A percentile compares a stretch with the other conserved stretches of the same genome.
phyloP scores from a whole-genome alignment of 2,797 vertebrate genomes.

The Loris lydekkerianus region DNA sequence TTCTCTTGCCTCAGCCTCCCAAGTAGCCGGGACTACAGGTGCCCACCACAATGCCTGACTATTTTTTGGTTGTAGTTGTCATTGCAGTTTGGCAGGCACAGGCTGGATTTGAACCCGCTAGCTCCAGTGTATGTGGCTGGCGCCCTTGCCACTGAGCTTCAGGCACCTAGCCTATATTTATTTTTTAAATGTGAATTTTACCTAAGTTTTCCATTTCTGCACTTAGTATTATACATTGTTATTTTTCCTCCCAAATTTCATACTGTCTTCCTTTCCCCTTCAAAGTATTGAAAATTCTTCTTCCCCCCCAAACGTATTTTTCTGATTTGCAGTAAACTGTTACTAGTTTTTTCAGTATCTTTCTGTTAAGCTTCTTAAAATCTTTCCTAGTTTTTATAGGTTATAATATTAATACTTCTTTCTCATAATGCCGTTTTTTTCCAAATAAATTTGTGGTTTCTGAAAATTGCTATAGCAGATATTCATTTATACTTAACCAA shows the following conservation, averaged over 20 bases:
- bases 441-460: slow-evolving; percentile 96
- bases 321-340: neutral
- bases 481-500: slow-evolving; percentile 48
- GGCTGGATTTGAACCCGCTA: too few relatives aligned
- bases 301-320: neutral
- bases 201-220: neutral
- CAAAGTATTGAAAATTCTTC: neutral
- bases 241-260: neutral
- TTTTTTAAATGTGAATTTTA: slow-evolving; percentile 38
- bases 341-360: neutral
- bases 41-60: too few relatives aligned
- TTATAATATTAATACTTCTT: slow-evolving; percentile 90
- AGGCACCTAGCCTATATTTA: neutral
- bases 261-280: neutral
- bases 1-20: too few relatives aligned
- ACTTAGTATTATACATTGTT: neutral
- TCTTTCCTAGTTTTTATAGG: slow-evolving; percentile 95
- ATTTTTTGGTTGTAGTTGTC: too few relatives aligned
- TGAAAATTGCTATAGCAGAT: slow-evolving; percentile 92
- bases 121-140: too few relatives aligned
- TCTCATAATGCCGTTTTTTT: slow-evolving; percentile 95
- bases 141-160: too few relatives aligned
- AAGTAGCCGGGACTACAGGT: too few relatives aligned
- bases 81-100: too few relatives aligned
- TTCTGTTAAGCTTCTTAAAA: neutral